Base-by-base conservation (phyloP, 2,797 vertebrate species). In the Dendrocincla fuliginosa region DNA sequence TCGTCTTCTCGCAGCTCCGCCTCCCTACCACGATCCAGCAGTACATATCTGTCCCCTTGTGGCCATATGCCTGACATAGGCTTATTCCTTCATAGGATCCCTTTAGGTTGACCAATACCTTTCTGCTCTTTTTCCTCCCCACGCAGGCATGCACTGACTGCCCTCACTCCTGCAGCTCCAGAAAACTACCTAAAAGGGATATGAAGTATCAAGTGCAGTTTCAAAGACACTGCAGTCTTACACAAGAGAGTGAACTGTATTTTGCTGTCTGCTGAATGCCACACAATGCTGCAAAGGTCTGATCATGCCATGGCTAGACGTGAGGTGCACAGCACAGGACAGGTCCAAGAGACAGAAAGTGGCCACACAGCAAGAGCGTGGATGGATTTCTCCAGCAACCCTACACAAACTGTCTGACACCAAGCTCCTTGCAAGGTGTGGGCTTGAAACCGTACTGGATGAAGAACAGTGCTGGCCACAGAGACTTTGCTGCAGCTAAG, bases 211-310 rank as follows among this genome's bases (percentile, higher is more conserved):
- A 67, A 9, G 13, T 7, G 16, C 41, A 22, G 27, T 41, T 33
- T 76, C 8, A 63, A 78, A 87, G 37, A 11, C 33, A 15, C n/a
- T 14, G 11, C 8, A 64, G 35, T 13, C 27, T 71, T 50, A 39
- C 15, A 60, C 3, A 5, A 59, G 44, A 33, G 16, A 56, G 19
- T 10, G 19, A 60, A 4, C 13, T 23, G 5, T 46, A 16, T 7
- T 37, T 71, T 9, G 25, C 4, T 24, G 13, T 18, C 32, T 41
- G 57, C 42, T 19, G 78, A n/a, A 30, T 24, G 37, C 27, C 35
- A 3, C 8, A 0, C 35, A 42, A 4, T 0, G 0, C 35, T 55
- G 37, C 41, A 15, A 37, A 65, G 37, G 35, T 42, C 47, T 0
- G 0, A 2, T 5, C 7, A 3, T 25, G 16, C 3, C 24, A 25